Conservation (phyloP, 2,797 vertebrate genomes). For the Xyrichtys novacula region DNA sequence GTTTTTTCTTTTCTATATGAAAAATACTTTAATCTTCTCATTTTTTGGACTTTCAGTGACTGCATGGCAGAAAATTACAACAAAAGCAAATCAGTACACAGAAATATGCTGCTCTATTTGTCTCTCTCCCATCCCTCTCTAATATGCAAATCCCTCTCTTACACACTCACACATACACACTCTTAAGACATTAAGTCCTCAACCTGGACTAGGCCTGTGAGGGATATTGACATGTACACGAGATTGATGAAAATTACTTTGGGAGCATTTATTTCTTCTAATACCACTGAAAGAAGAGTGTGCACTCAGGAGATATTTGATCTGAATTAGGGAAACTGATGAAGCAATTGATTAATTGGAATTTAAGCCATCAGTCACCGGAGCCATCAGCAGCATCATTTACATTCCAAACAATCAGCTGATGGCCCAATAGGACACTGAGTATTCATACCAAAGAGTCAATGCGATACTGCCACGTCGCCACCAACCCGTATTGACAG, state of each 20-base stretch:
- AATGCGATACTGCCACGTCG: constrained; percentile 86
- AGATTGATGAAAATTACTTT: constrained; percentile 94
- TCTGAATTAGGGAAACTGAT: constrained; percentile 98
- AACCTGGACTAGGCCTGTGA: constrained; percentile 78
- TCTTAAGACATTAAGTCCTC: constrained; percentile 85
- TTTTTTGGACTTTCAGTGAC: neutral
- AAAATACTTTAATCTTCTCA: neutral
- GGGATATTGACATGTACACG: constrained; percentile 88
- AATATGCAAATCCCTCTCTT: constrained; percentile 53
- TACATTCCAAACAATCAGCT: constrained; percentile 98
- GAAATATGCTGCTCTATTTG: constrained; percentile 27
- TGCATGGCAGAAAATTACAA: neutral
- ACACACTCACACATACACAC: constrained; percentile 64
- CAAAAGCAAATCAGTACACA: neutral
- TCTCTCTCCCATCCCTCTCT: constrained; percentile 29
- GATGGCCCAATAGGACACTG: constrained; percentile 90
- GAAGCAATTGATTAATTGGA: constrained; percentile 99
- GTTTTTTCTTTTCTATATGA: neutral
- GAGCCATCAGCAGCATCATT: constrained; percentile 95
- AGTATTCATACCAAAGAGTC: constrained; percentile 92
- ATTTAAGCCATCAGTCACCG: constrained; percentile 98
- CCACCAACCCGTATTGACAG: constrained; percentile 87
- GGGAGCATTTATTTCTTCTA: constrained; percentile 94
- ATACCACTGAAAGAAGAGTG: constrained; percentile 89
- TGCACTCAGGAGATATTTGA: constrained; percentile 96